phyloP scores from a whole-genome alignment of 2,113 vertebrate genomes.

The Myotis davidii region DNA sequence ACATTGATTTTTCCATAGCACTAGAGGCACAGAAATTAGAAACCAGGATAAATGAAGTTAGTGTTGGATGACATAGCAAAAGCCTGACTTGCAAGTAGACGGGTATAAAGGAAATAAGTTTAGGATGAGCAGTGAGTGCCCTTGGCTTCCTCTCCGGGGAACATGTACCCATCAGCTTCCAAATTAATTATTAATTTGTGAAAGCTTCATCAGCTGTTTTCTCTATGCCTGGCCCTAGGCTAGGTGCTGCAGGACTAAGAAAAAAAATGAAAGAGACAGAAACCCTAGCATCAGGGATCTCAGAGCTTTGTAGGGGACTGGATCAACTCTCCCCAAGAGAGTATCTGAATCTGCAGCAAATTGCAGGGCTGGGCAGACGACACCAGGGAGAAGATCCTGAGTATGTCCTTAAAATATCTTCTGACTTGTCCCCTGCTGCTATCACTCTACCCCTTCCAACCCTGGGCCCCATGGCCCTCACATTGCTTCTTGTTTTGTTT shows the following conservation, averaged over 20 bases:
- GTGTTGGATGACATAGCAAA: not conserved
- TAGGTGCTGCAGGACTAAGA: not conserved
- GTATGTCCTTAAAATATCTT: not conserved
- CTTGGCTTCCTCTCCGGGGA: not conserved
- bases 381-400: not conserved
- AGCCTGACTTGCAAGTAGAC: not conserved
- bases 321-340: not conserved
- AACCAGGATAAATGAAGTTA: slow-evolving; percentile 17
- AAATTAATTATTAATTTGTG: not conserved
- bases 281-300: not conserved
- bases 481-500: not conserved
- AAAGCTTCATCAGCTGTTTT: not conserved
- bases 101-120: not conserved
- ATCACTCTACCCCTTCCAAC: fast-evolving
- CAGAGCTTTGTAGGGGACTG: not conserved
- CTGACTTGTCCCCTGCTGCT: not conserved
- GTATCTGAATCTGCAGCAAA: not conserved
- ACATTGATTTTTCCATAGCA: slow-evolving; percentile 18
- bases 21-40: slow-evolving; percentile 37
- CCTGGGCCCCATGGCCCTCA: fast-evolving
- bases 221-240: not conserved
- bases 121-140: not conserved
- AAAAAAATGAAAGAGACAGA: not conserved
- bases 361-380: fast-evolving
- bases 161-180: not conserved